Evolutionary conservation across 1,140 invertebrate species (phyloP), one percentile per base, ranked within the genome.

Genomic region (Chironomus tepperi): DNA sequence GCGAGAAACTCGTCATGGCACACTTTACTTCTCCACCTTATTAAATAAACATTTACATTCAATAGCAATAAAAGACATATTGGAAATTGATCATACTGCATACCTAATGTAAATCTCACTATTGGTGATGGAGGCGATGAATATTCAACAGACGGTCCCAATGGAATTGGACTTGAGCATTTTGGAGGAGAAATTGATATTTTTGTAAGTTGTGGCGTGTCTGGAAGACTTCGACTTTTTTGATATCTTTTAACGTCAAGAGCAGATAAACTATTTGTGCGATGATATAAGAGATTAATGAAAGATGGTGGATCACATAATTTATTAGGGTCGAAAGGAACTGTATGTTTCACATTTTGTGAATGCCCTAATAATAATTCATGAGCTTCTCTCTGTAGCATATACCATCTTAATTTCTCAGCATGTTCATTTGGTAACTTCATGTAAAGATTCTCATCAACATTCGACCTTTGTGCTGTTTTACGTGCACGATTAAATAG

Each of bases 321-420:
- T 82, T 47, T 81, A 82, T 75, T 47, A 0, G 90, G 90, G 80
- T 89, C 87, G 80, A 92, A 92, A 75, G 90, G 90, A 74, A 91
- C 88, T 75, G 88, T 86, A 77, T 91, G 89, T 81, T 91, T 90
- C 0, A 91, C 89, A 77, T 91, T 91, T 70, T 87, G 87, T 15
- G 89, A 91, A 77, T 89, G 87, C 16, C 89, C 90, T 0, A 91
- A 83, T 0, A 92, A 79, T 5, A 92, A 83, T 77, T 90, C 88
- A 79, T 92, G 91, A 2, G 90, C 91, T 81, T 92, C 90, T 77
- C 88, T 87, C 0, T 90, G 90, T 70, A 96, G 82, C 85, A 96
- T 89, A 80, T 95, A 96, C 94, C 94, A 96, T 74, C 93, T 84
- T 12, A 95, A 83, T 73, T 86, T 84, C 76, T 91, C 88, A 19